phyloP scores from a whole-genome alignment of 2,888 invertebrate species.

The Polydrusus tereticollis region DNA sequence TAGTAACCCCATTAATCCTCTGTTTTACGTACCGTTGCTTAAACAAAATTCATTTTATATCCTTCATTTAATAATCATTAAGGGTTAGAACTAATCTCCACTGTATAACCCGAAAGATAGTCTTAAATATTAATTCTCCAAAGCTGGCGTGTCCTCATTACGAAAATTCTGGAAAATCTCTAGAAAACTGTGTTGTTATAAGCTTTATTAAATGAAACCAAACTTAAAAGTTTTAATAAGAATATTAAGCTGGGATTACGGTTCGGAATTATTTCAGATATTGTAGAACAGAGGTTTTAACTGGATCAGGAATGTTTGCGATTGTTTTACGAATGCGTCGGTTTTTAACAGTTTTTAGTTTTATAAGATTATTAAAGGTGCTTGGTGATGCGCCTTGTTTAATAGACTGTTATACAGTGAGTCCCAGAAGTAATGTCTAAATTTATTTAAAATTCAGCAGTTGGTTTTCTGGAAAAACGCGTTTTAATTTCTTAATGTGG shows the following conservation, averaged over 20 bases:
- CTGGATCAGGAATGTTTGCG: not conserved
- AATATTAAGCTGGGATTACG: constrained; percentile 40
- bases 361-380: too few species aligned
- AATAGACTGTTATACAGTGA: too few species aligned
- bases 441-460: too few species aligned
- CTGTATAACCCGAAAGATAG: constrained; percentile 12
- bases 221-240: constrained; percentile 43
- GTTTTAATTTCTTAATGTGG: too few species aligned
- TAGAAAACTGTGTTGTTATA: constrained; percentile 24
- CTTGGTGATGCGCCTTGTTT: too few species aligned
- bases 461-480: too few species aligned
- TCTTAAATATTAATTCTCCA: constrained; percentile 32
- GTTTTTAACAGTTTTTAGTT: too few species aligned
- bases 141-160: constrained; percentile 25
- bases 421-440: too few species aligned
- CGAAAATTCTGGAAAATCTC: constrained; percentile 28
- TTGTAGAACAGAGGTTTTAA: constrained; percentile 11
- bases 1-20: not conserved
- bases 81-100: constrained; percentile 14
- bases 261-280: constrained; percentile 25
- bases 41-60: constrained; percentile 9
- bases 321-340: too few species aligned
- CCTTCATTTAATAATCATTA: constrained; percentile 23
- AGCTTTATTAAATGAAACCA: constrained; percentile 38
- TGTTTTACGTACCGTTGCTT: not conserved